A percentile compares a stretch with the other conserved stretches of the same genome.
These are phyloP conservation scores for Hydropsyche tenuis DNA, from an alignment of 1,140 invertebrate species.

Conservation along the genomic window DNA sequence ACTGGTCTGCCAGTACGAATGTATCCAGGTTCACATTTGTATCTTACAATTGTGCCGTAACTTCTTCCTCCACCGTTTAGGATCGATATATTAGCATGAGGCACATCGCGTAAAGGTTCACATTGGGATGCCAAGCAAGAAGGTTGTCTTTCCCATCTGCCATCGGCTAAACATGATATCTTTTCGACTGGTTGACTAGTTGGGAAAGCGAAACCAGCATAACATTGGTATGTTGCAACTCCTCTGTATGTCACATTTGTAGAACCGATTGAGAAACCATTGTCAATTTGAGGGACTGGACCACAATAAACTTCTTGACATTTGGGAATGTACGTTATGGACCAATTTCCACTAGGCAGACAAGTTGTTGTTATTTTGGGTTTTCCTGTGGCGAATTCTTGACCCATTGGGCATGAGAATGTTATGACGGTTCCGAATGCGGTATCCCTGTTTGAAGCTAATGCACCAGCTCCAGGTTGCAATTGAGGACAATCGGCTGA, in stretches of 20 bases:
- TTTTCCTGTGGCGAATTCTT: conserved; percentile 93
- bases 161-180: conserved; percentile 87
- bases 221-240: conserved; percentile 93
- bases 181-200: conserved; percentile 86
- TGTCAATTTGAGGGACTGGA: conserved; percentile 96
- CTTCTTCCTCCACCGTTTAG: conserved; percentile 93
- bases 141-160: conserved; percentile 90
- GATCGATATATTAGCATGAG: conserved; percentile 85
- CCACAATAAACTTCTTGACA: conserved; percentile 98
- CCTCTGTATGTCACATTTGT: conserved; percentile 94
- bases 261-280: conserved; percentile 94
- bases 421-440: conserved; percentile 89
- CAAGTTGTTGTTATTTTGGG: conserved; percentile 84
- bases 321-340: conserved; percentile 87
- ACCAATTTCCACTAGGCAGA: conserved; percentile 91
- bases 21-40: conserved; percentile 94
- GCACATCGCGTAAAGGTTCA: conserved; percentile 84
- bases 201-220: conserved; percentile 94
- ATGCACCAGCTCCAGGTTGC: conserved; percentile 82
- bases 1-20: conserved; percentile 86
- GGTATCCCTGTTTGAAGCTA: conserved; percentile 90
- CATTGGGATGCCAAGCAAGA: conserved; percentile 93
- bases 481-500: conserved; percentile 92
- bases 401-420: conserved; percentile 91
- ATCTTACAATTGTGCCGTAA: conserved; percentile 94